Evolutionary conservation across 1,140 invertebrate species (phyloP).

Genomic region (Triops cancriformis): DNA sequence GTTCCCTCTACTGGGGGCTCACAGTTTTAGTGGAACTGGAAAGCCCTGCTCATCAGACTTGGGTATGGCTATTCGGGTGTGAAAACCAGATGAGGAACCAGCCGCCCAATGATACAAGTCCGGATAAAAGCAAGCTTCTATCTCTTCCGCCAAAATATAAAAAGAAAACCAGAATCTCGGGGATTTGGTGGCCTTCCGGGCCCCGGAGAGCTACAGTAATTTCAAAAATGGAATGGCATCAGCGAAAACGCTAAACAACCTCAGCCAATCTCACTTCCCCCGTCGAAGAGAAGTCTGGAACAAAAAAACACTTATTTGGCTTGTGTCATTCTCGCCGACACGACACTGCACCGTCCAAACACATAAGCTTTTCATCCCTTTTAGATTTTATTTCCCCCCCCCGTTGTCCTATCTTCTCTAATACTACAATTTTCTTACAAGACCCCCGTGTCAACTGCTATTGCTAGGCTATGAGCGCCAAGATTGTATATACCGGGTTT

Average conservation of each 20-base stretch:
- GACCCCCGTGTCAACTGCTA: background rate
- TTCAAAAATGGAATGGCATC: background rate
- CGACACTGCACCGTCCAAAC: background rate
- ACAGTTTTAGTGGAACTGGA: background rate
- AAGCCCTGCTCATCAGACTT: background rate
- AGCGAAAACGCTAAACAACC: constrained; percentile 9
- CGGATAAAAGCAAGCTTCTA: background rate
- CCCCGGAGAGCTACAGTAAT: background rate
- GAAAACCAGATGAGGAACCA: background rate
- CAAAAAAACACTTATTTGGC: background rate
- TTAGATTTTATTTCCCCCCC: no score
- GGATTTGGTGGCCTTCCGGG: background rate
- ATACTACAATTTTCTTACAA: background rate
- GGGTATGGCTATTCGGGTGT: background rate
- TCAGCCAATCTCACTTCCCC: background rate
- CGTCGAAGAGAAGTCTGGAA: background rate
- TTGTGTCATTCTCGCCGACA: background rate
- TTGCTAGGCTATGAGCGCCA: background rate
- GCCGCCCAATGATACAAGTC: background rate
- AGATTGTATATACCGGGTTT: background rate
- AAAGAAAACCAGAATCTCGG: background rate
- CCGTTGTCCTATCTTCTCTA: background rate
- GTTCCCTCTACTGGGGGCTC: background rate
- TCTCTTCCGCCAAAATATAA: background rate
- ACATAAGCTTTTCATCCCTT: background rate